Evolutionary conservation across 2,888 invertebrate species (phyloP), one percentile per base, ranked within the genome.

Genomic region (Tipula lateralis): DNA sequence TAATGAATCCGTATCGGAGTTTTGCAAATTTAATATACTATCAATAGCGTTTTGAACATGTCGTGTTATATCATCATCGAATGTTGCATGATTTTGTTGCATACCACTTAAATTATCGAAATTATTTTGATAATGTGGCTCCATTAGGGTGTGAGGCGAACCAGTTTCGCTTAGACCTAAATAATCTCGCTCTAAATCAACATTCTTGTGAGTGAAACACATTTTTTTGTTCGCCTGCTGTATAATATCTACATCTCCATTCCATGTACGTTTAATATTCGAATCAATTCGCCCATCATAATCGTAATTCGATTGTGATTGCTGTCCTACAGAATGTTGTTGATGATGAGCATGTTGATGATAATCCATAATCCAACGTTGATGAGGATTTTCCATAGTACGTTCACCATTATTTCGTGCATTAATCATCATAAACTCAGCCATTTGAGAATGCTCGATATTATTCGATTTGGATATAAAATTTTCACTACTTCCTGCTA

Each of bases 21-120:
- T 90, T 88, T 94, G 94, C 87, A 95, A 90, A 89, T 95, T 95
- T 86, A 95, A 90, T 88, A 95, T 95, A 88, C 94, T 94, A 89
- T 95, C 95, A 87, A 95, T 95, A 86, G 95, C 95, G 88, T 94
- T 94, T 89, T 95, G 95, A 86, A 95, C 95, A 89, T 95, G 95
- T 34, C 94, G 93, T 86, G 94, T 94, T 85, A 94, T 94, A 87
- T 94, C 94, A 87, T 94, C 94, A 87, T 93, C 92, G 85, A 89
- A 91, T 85, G 32, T 50, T 44, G 84, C 34, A 30, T 44, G 50
- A 83, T 34, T 34, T 83, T 34, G 34, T 29, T 29, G 44, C 44
- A 84, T 91, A 1, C 86, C 87, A 50, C 87, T 87, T 2, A 87
- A 84, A 85, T 87, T 87, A 12, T 87, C 3, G 89, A 88, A 29